Evolutionary conservation across 2,797 vertebrate genomes (phyloP).

Genomic region (Sarcophilus harrisii): DNA sequence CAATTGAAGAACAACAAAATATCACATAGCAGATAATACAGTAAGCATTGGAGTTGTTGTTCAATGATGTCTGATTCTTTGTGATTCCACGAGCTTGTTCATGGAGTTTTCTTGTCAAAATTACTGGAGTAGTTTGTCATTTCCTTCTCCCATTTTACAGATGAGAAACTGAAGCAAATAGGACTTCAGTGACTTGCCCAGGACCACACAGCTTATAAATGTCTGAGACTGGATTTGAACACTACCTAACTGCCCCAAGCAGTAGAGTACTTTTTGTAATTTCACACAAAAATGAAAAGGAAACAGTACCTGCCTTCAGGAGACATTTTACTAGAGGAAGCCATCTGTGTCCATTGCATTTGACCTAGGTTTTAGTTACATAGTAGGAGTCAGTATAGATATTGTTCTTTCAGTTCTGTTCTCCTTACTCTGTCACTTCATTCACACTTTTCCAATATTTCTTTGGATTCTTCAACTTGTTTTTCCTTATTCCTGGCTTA

Average conservation of each 20-base stretch:
- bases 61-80: too few relatives aligned
- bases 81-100: too few relatives aligned
- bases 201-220: too few relatives aligned
- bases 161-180: too few relatives aligned
- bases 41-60: too few relatives aligned
- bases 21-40: too few relatives aligned
- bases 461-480: not conserved
- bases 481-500: not conserved
- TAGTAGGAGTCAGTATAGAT: too few relatives aligned
- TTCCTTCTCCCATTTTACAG: too few relatives aligned
- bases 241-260: not conserved
- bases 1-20: too few relatives aligned
- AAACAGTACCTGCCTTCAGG: not conserved
- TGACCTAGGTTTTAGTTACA: not conserved
- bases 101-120: too few relatives aligned
- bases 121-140: too few relatives aligned
- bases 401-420: not conserved
- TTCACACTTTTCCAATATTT: not conserved
- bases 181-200: too few relatives aligned
- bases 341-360: not conserved
- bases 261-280: not conserved
- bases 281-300: not conserved
- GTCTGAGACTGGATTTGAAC: not conserved
- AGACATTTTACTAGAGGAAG: not conserved
- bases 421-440: not conserved